Evolutionary conservation across 2,113 vertebrate species (phyloP), one percentile per base, ranked within the genome.

Genomic region (Pterocles orientalis): DNA sequence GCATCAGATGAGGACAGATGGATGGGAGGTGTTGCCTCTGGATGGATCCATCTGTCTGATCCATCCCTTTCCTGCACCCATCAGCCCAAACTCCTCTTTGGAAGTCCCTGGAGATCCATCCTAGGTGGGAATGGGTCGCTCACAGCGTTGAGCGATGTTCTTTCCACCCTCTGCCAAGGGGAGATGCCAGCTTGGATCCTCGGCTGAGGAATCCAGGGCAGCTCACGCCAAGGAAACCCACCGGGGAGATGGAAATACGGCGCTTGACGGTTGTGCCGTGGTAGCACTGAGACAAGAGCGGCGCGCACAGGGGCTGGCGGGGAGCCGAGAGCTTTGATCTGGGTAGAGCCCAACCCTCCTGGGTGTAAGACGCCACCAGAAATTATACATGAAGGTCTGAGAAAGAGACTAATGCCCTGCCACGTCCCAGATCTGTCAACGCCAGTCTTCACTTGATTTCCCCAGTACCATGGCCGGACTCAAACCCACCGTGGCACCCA

Each of bases 141-240:
- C 17, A 3, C 23, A 0, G 0, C 3, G 4, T 24, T 36, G 25
- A 48, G n/a, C 4, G 3, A 73, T 47, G 53, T 12, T 45, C 47
- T 51, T 78, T 41, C 54, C 85, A 70, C 58, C 20, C 51, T 47
- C 61, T 9, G 2, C 20, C 72, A 41, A 57, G 70, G 48, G 79
- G 61, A 89, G 33, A 6, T 17, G 68, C 78, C 86, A 13, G 19
- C 58, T 85, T 15, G 5, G 45, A 71, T 48, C 51, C 50, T 41
- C 39, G 76, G 25, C 45, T 24, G 57, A 75, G 77, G 88, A 88
- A 54, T 10, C 4, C 14, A 79, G 43, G 68, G 68, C 64, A 62
- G 69, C 28, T 73, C 53, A 51, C 2, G 12, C 48, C 68, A 39
- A 47, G 85, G 53, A 81, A 31, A 28, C 14, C 26, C 28, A 43